Percentiles rank a stretch among this genome's conserved stretches.
Conservation (phyloP, 2,888 invertebrate species). For the Bellardia pandia region DNA sequence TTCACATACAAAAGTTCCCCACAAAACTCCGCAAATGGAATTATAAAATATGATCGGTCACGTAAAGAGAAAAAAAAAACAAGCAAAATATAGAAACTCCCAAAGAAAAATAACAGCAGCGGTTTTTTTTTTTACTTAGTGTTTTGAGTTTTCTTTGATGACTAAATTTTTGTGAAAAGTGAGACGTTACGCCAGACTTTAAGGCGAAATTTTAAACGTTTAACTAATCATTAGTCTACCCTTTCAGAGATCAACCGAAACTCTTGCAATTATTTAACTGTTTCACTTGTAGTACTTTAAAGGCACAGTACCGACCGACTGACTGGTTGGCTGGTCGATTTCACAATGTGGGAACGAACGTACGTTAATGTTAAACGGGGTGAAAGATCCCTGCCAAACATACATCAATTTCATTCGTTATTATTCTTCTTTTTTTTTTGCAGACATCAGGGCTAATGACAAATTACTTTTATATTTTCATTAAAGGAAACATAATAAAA, state of each 20-base stretch:
- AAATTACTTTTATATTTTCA: conserved; percentile 45
- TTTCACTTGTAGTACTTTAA: conserved; percentile 49
- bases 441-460: conserved; percentile 41
- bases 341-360: conserved; percentile 78
- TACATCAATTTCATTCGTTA: conserved; percentile 5
- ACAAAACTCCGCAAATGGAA: conserved; percentile 47
- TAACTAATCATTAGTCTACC: conserved; percentile 68
- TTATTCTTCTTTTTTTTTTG: not conserved
- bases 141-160: conserved; percentile 57
- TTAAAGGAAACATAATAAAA: not conserved
- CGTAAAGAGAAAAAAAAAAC: not conserved
- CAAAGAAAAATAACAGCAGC: conserved; percentile 44
- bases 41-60: conserved; percentile 25
- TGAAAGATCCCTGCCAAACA: conserved; percentile 52
- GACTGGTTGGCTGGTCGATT: conserved; percentile 73
- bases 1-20: conserved; percentile 43
- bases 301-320: conserved; percentile 32
- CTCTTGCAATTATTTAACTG: conserved; percentile 62
- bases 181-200: conserved; percentile 64
- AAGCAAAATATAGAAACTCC: conserved; percentile 33
- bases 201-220: conserved; percentile 66
- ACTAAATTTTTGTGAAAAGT: conserved; percentile 70
- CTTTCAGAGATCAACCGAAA: conserved; percentile 54
- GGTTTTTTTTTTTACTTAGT: conserved; percentile 17
- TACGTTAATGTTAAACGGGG: conserved; percentile 59